Percentiles rank a stretch among this genome's conserved stretches.
phyloP scores from a whole-genome alignment of 2,797 vertebrate genomes.

The Microcaecilia unicolor region DNA sequence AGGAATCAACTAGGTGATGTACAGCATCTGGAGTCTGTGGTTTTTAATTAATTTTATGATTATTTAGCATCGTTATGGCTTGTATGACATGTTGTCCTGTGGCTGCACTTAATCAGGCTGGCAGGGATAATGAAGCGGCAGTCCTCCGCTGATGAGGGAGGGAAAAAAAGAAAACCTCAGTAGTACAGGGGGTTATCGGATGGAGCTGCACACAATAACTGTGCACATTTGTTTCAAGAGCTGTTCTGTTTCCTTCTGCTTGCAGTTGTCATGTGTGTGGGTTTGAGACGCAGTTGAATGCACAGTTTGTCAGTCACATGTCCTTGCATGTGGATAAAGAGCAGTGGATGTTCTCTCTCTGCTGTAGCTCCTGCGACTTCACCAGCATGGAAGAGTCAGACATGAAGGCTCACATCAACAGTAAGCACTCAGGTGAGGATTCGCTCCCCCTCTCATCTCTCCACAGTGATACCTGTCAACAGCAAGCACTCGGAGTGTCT shows the following conservation, averaged over 20 bases:
- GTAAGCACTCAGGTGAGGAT: conserved; percentile 81
- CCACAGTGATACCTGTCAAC: too few relatives aligned
- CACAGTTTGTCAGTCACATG: conserved; percentile 99
- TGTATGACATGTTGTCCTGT: conserved; percentile 39
- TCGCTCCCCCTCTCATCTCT: too few relatives aligned
- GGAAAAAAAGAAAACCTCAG: not conserved
- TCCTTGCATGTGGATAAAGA: conserved; percentile 98
- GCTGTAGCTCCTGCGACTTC: conserved; percentile 88
- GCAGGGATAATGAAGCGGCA: not conserved
- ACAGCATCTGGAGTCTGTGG: conserved; percentile 59
- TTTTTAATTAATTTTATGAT: conserved; percentile 62
- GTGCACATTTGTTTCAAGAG: not conserved
- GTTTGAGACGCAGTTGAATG: conserved; percentile 96
- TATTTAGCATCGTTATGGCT: conserved; percentile 39
- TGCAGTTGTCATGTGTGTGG: conserved; percentile 94
- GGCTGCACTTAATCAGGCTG: conserved; percentile 30
- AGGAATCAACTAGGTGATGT: conserved; percentile 46
- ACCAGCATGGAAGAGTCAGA: conserved; percentile 93
- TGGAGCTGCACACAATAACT: not conserved
- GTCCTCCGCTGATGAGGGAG: not conserved
- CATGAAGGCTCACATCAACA: conserved; percentile 85
- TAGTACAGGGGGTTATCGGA: not conserved
- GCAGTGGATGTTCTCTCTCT: conserved; percentile 99
- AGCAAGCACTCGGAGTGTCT: too few relatives aligned
- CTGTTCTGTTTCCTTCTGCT: not conserved